Percentiles rank a stretch among this genome's conserved stretches.
Conservation (phyloP, 2,113 vertebrate genomes). For the Anser brachyrhynchus region DNA sequence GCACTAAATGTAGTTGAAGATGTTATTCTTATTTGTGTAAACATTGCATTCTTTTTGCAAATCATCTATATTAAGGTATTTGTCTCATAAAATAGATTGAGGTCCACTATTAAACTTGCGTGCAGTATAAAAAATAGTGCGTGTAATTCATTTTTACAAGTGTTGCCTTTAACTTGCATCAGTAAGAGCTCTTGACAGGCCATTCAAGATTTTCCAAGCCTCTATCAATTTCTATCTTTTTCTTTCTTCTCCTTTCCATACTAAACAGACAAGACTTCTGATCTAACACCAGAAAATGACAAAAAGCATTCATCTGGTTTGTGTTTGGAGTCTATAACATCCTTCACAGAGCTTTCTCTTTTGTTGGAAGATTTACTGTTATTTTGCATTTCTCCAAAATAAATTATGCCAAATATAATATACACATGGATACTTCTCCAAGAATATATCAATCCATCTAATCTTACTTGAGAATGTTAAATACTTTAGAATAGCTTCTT, state of each 20-base stretch:
- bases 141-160: constrained; percentile 53
- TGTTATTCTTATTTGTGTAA: constrained; percentile 58
- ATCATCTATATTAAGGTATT: constrained; percentile 54
- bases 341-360: background rate
- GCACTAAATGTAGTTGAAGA: constrained; percentile 38
- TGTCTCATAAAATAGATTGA: constrained; percentile 67
- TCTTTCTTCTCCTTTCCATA: background rate
- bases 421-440: background rate
- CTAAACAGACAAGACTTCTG: constrained; percentile 29
- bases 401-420: background rate
- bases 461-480: background rate
- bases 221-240: constrained; percentile 28
- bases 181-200: constrained; percentile 46
- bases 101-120: constrained; percentile 48
- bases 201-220: constrained; percentile 47
- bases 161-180: constrained; percentile 59
- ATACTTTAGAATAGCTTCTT: background rate
- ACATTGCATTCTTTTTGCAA: constrained; percentile 55
- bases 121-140: constrained; percentile 26
- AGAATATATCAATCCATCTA: background rate
- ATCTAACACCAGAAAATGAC: constrained; percentile 25
- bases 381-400: constrained; percentile 23
- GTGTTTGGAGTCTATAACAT: background rate
- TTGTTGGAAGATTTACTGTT: background rate
- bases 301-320: constrained; percentile 12